A percentile compares a stretch with the other conserved stretches of the same genome.
Evolutionary conservation across 2,888 invertebrate genomes (phyloP).

Genomic region (Sepiola atlantica): DNA sequence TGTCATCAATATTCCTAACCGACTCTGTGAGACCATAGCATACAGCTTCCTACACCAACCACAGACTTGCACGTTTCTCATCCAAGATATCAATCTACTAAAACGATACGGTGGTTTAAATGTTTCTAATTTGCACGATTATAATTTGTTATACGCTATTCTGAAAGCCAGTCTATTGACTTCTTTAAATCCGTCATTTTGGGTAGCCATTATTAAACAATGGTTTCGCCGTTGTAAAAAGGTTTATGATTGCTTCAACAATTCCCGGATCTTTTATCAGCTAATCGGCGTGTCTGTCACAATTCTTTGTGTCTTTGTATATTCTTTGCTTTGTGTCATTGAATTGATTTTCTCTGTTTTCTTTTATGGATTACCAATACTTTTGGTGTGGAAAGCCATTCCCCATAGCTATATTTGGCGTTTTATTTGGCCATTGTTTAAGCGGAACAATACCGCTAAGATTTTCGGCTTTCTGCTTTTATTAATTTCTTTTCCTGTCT

Average conservation of each 20-base stretch:
- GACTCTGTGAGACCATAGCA: not conserved
- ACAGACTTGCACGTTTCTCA: not conserved
- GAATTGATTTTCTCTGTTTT: not conserved
- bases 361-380: not conserved
- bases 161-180: not conserved
- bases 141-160: not conserved
- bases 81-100: not conserved
- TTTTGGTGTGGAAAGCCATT: not conserved
- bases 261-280: not conserved
- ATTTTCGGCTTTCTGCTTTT: not conserved
- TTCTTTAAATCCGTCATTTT: constrained; percentile 33
- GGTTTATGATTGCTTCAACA: not conserved
- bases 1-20: not conserved
- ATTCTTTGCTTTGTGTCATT: not conserved
- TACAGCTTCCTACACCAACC: constrained; percentile 20
- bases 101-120: not conserved
- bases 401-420: not conserved
- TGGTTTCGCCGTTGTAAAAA: not conserved
- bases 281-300: not conserved
- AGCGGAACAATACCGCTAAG: not conserved
- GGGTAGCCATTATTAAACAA: not conserved
- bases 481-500: not conserved
- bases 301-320: not conserved
- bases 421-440: not conserved
- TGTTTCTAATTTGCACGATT: not conserved